A percentile compares a stretch with the other conserved stretches of the same genome.
These are phyloP conservation scores for Coreius guichenoti DNA, from an alignment of 2,797 vertebrate genomes.

Conservation along the genomic window DNA sequence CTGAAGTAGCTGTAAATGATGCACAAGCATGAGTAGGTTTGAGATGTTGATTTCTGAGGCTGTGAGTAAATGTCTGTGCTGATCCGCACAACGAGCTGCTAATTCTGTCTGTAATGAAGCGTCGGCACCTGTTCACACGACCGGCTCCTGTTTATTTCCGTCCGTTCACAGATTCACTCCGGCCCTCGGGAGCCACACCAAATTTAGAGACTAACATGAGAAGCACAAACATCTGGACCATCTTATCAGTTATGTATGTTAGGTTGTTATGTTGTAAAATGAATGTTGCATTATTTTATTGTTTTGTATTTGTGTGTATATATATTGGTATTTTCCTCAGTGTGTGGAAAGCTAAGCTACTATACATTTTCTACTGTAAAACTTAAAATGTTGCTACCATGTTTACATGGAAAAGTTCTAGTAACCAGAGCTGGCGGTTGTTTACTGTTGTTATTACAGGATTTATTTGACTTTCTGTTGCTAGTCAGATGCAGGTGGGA, in stretches of 20 bases:
- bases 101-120: slow-evolving; percentile 72
- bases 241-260: no score
- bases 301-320: background rate
- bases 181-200: slow-evolving; percentile 68
- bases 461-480: background rate
- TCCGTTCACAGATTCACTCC: slow-evolving; percentile 75
- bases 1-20: background rate
- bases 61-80: background rate
- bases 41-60: background rate
- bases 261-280: background rate
- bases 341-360: background rate
- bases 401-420: background rate
- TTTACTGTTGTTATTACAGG: background rate
- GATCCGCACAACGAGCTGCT: slow-evolving; percentile 39
- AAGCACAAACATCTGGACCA: slow-evolving; percentile 68
- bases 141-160: slow-evolving; percentile 73
- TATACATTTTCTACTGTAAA: background rate
- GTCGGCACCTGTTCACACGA: slow-evolving; percentile 75
- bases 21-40: background rate
- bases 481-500: background rate
- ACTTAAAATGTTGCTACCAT: background rate
- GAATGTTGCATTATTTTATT: background rate
- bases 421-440: background rate
- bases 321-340: background rate
- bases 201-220: slow-evolving; percentile 64